A percentile compares a stretch with the other conserved stretches of the same genome.
These are phyloP conservation scores for Glossosoma conforme DNA, from an alignment of 1,140 invertebrate species.

Conservation along the genomic window DNA sequence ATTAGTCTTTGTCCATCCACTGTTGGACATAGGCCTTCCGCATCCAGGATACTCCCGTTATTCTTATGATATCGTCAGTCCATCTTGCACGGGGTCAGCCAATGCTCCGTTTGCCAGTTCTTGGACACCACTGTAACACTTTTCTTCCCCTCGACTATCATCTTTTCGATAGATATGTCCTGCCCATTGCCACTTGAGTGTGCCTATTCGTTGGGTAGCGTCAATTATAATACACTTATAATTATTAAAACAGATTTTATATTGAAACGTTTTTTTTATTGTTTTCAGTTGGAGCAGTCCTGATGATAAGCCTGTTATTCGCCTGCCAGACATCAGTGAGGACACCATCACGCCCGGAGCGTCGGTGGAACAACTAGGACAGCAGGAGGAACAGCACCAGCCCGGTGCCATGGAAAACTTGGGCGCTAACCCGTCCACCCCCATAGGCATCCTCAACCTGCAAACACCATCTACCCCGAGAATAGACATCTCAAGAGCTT, in stretches of 20 bases:
- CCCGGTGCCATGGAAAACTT: slow-evolving; percentile 28
- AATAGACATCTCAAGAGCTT: slow-evolving; percentile 82
- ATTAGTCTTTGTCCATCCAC: no score
- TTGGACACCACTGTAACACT: no score
- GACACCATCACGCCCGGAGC: slow-evolving; percentile 39
- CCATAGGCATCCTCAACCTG: slow-evolving; percentile 35
- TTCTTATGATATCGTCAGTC: no score
- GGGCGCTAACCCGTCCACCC: slow-evolving; percentile 32
- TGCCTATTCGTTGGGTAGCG: no score
- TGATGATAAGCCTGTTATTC: slow-evolving; percentile 53
- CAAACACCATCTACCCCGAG: slow-evolving; percentile 71
- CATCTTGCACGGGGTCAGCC: no score
- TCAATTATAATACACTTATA: not conserved
- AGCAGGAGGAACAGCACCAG: slow-evolving; percentile 10
- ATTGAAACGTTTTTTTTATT: slow-evolving; percentile 32
- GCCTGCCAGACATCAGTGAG: slow-evolving; percentile 66
- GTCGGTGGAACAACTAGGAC: slow-evolving; percentile 29
- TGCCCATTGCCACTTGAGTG: no score
- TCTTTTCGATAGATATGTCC: no score
- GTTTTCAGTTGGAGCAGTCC: slow-evolving; percentile 55
- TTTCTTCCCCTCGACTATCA: no score
- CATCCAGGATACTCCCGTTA: no score
- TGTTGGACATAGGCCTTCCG: no score
- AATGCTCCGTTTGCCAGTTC: no score
- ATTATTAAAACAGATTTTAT: not conserved